Percentiles rank a stretch among this genome's conserved stretches.
Evolutionary conservation across 2,888 invertebrate species (phyloP).

Genomic region (Apotomis capreana): DNA sequence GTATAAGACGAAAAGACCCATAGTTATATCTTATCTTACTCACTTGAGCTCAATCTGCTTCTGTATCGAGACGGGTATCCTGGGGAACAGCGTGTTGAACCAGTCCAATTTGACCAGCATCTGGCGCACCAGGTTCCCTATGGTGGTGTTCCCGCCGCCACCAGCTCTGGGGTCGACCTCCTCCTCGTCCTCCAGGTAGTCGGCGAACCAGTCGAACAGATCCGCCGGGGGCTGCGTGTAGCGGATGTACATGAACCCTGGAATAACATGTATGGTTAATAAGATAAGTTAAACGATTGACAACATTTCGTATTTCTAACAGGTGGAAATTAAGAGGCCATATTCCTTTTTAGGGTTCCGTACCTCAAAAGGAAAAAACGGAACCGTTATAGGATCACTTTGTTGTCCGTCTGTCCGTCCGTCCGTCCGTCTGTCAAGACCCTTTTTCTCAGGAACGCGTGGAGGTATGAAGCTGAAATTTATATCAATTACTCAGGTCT

Average conservation of each 20-base stretch:
- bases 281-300: no score
- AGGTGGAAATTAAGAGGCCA: no score
- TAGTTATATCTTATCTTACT: constrained; percentile 38
- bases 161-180: constrained; percentile 99
- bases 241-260: constrained; percentile 90
- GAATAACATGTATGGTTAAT: neutral
- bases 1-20: no score
- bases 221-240: constrained; percentile 98
- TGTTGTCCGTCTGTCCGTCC: no score
- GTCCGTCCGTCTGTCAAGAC: no score
- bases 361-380: no score
- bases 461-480: no score
- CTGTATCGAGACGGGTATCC: constrained; percentile 99
- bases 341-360: no score
- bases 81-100: constrained; percentile 99
- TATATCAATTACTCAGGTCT: no score
- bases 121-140: constrained; percentile 96
- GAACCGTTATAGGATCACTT: no score
- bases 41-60: constrained; percentile 93
- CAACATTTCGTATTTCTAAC: no score
- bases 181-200: constrained; percentile 98
- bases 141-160: constrained; percentile 95
- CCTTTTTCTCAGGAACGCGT: no score
- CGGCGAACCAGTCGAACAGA: constrained; percentile 98
- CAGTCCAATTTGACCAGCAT: constrained; percentile 98